Percentiles rank a stretch among this genome's conserved stretches.
Evolutionary conservation across 2,797 vertebrate species (phyloP).

Genomic region (Chrysocyon brachyurus): DNA sequence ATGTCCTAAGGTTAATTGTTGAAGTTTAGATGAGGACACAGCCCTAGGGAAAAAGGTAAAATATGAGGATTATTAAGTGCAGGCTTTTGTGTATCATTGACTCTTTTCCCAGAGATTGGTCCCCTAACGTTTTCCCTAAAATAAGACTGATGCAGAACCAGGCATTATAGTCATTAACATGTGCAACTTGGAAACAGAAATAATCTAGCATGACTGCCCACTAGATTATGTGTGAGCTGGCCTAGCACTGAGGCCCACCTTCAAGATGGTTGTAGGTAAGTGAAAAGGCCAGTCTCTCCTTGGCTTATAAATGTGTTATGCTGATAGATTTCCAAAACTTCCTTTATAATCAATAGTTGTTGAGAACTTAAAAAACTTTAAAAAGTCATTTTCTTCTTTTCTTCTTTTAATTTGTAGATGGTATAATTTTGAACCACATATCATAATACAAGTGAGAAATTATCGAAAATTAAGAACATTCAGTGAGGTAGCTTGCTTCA

Average conservation of each 20-base stretch:
- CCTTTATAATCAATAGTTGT: conserved; percentile 38
- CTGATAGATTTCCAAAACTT: not conserved
- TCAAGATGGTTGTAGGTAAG: conserved; percentile 8
- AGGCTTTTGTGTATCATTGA: conserved; percentile 19
- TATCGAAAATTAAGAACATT: conserved; percentile 56
- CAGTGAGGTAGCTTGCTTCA: conserved; percentile 50
- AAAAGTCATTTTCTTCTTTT: not conserved
- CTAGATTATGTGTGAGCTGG: not conserved
- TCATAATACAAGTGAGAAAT: conserved; percentile 16
- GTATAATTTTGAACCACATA: conserved; percentile 41
- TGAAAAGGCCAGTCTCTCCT: not conserved
- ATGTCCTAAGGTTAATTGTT: conserved; percentile 63
- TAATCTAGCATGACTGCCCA: not conserved
- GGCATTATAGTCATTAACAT: not conserved
- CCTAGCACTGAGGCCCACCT: not conserved
- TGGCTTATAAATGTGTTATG: not conserved
- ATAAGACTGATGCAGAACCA: conserved; percentile 31
- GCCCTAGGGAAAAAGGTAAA: not conserved
- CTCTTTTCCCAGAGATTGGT: not conserved
- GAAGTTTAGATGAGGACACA: conserved; percentile 35
- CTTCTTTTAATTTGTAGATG: not conserved
- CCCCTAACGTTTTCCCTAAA: conserved; percentile 38
- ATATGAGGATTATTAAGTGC: not conserved
- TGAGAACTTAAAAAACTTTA: conserved; percentile 60
- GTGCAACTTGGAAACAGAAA: conserved; percentile 25